These are phyloP conservation scores for Parapsyche elsis DNA, from an alignment of 1,140 invertebrate genomes.

Conservation along the genomic window DNA sequence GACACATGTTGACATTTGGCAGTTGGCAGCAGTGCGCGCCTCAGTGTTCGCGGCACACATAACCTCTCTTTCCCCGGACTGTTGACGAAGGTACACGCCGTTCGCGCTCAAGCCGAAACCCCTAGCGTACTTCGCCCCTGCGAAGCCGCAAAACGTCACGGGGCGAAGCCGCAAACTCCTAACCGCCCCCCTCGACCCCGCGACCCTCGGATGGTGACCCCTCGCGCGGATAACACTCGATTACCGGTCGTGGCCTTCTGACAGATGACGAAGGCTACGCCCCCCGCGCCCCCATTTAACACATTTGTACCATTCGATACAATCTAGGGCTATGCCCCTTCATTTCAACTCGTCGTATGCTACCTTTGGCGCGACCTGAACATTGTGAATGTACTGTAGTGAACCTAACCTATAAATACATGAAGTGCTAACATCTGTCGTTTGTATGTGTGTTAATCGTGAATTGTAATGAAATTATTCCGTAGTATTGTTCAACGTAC, in stretches of 20 bases:
- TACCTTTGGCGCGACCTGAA: no score
- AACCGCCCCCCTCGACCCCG: no score
- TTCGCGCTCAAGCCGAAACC: neutral
- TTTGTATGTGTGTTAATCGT: no score
- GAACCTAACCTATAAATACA: no score
- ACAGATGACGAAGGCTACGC: neutral
- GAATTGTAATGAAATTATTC: no score
- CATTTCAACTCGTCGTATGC: no score
- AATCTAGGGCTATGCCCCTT: neutral
- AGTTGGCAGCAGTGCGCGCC: neutral
- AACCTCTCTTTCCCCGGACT: slow-evolving; percentile 39
- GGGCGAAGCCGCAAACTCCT: slow-evolving; percentile 47
- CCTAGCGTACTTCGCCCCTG: neutral
- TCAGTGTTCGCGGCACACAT: neutral
- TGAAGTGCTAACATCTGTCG: no score
- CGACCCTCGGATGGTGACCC: neutral
- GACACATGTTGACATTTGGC: neutral
- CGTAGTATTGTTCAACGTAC: no score
- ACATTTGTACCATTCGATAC: no score
- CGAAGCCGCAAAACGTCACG: neutral
- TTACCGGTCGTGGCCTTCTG: neutral
- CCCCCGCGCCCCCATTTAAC: neutral
- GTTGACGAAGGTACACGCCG: slow-evolving; percentile 42
- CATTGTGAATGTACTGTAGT: no score
- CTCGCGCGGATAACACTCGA: neutral